Conservation (phyloP, 1,140 invertebrate species). For the Sitobion miscanthi region DNA sequence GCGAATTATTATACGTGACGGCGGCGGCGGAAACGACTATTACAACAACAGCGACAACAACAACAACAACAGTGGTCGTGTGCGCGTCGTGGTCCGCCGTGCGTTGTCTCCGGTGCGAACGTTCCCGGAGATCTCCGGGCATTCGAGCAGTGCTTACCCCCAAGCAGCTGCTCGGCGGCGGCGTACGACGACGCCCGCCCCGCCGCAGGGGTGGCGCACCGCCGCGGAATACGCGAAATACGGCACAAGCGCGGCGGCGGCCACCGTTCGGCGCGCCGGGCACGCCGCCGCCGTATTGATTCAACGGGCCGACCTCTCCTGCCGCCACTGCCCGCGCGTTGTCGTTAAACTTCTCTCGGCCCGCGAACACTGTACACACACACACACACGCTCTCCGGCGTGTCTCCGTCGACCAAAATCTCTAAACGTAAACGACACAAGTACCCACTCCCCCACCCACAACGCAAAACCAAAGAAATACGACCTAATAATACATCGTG, state of each 20-base stretch:
- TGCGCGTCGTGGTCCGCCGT: constrained; percentile 19
- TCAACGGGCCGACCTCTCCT: constrained; percentile 40
- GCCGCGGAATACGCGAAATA: background rate
- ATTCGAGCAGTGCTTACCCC: constrained; percentile 47
- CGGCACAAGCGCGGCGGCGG: constrained; percentile 43
- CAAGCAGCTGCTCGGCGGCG: constrained; percentile 46
- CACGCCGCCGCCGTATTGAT: constrained; percentile 55
- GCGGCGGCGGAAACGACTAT: background rate
- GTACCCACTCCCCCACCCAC: background rate
- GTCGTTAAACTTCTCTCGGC: constrained; percentile 33
- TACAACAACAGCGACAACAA: no score
- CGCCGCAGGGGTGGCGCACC: constrained; percentile 21
- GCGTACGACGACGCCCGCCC: constrained; percentile 35
- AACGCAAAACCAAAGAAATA: background rate
- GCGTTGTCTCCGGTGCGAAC: constrained; percentile 45
- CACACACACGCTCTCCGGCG: background rate
- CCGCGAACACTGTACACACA: background rate
- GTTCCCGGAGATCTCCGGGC: constrained; percentile 52
- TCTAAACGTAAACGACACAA: constrained; percentile 6
- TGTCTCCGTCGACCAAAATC: background rate
- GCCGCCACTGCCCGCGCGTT: constrained; percentile 8
- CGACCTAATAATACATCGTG: background rate
- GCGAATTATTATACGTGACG: background rate
- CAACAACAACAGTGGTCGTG: background rate
- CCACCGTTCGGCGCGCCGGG: constrained; percentile 28